These are phyloP conservation scores for Rhabditophanes sp. DNA, from an alignment of 2,888 invertebrate genomes.

Conservation along the genomic window DNA sequence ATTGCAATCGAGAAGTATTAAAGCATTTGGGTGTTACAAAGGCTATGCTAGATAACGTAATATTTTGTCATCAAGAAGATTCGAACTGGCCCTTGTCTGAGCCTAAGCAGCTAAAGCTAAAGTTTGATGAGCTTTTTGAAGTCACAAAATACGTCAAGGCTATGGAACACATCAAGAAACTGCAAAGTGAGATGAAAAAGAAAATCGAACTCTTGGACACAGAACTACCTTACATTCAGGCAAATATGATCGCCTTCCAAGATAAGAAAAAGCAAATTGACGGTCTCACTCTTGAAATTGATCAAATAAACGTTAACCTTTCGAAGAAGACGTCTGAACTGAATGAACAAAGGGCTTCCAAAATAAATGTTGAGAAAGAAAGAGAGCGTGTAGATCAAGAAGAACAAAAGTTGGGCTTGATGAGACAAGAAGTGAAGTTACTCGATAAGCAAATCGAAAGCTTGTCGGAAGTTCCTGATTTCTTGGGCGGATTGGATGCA, in stretches of 20 bases:
- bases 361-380: too few relatives aligned
- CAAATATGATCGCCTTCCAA: not conserved
- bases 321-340: too few relatives aligned
- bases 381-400: too few relatives aligned
- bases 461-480: too few relatives aligned
- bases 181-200: not conserved
- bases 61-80: constrained; percentile 98
- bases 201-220: not conserved
- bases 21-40: constrained; percentile 71
- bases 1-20: constrained; percentile 33
- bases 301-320: too few relatives aligned
- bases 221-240: not conserved
- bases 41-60: constrained; percentile 80
- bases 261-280: too few relatives aligned
- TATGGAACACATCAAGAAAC: constrained; percentile 58
- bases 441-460: too few relatives aligned
- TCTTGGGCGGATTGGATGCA: too few relatives aligned
- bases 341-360: too few relatives aligned
- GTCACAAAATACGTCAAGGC: constrained; percentile 63
- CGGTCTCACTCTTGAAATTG: too few relatives aligned
- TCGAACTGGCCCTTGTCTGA: constrained; percentile 89
- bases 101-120: constrained; percentile 74
- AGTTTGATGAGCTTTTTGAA: constrained; percentile 95
- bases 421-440: too few relatives aligned
- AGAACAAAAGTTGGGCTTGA: too few relatives aligned